Conservation (phyloP, 1,140 invertebrate species). For the Schmidtea mediterranea region DNA sequence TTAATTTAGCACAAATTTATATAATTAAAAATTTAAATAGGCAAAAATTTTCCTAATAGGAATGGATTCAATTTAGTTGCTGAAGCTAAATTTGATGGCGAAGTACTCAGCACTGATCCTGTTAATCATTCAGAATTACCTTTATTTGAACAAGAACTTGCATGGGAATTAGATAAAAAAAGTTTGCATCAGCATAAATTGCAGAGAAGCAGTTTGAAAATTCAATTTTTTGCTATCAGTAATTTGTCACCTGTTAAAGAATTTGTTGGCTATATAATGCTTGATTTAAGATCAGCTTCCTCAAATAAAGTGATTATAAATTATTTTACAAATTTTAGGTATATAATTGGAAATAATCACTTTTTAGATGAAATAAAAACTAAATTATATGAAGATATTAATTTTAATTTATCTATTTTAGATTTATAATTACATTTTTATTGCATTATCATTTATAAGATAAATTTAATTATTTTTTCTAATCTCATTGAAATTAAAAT, state of each 20-base stretch:
- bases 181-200: slow-evolving; percentile 26
- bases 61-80: neutral
- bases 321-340: no score
- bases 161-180: slow-evolving; percentile 30
- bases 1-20: neutral
- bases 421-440: no score
- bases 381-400: no score
- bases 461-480: no score
- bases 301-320: slow-evolving; percentile 6
- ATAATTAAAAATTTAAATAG: neutral
- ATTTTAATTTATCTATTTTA: no score
- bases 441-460: no score
- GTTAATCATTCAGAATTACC: slow-evolving; percentile 23
- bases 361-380: no score
- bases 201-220: slow-evolving; percentile 22
- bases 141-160: slow-evolving; percentile 29
- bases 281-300: slow-evolving; percentile 26
- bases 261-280: slow-evolving; percentile 27
- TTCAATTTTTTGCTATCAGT: slow-evolving; percentile 26
- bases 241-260: slow-evolving; percentile 19
- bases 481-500: no score
- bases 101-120: slow-evolving; percentile 28
- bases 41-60: neutral
- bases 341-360: no score
- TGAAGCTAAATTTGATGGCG: slow-evolving; percentile 9